Percentiles rank a stretch among this genome's conserved stretches.
phyloP scores from a whole-genome alignment of 2,797 vertebrate species.

The Sylvia borin region DNA sequence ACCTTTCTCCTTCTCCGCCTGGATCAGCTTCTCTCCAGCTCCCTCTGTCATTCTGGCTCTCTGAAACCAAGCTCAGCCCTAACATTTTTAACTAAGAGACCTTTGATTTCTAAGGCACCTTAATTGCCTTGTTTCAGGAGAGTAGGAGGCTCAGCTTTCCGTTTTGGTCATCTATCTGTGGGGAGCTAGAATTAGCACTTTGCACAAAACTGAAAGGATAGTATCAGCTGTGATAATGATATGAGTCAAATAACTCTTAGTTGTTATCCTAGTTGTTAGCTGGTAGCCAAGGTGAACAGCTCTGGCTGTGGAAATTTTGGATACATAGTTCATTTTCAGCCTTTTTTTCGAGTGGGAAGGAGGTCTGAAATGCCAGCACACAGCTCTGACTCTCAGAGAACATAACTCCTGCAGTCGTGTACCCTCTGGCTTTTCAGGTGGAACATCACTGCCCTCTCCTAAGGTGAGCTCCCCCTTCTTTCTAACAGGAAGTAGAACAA shows the following conservation, averaged over 20 bases:
- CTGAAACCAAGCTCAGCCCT: background rate
- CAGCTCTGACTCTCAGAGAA: background rate
- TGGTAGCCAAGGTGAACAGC: background rate
- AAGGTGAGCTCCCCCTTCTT: background rate
- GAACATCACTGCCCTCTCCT: background rate
- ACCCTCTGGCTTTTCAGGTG: background rate
- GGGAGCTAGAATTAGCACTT: background rate
- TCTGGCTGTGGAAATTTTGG: background rate
- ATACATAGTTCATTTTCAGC: background rate
- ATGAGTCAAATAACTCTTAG: background rate
- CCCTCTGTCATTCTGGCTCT: background rate
- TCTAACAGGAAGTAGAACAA: background rate
- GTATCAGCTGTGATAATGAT: background rate
- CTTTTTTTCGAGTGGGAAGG: background rate
- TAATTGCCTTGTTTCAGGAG: background rate
- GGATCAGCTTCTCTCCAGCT: background rate
- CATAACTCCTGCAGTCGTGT: accelerated
- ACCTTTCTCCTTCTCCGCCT: background rate
- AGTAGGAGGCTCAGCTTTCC: background rate
- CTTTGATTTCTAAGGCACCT: background rate
- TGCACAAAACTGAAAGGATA: background rate
- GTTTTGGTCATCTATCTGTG: background rate
- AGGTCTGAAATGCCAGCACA: background rate
- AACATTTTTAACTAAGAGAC: background rate
- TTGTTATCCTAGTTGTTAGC: background rate